Evolutionary conservation across 2,113 vertebrate genomes (phyloP), one percentile per base, ranked within the genome.

Genomic region (Entomyzon cyanotis): DNA sequence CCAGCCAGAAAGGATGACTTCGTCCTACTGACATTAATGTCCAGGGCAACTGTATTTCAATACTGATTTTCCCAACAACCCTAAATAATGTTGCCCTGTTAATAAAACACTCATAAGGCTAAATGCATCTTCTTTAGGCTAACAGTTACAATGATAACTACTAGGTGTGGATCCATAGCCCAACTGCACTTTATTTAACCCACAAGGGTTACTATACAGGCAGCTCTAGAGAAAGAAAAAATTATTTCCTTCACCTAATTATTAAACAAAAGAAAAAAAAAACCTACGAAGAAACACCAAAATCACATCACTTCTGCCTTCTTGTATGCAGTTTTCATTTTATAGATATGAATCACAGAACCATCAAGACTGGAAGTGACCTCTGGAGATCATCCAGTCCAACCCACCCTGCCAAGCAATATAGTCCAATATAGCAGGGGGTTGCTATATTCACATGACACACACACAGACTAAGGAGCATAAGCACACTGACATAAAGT

Each of bases 41-140:
- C 60, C 12, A 16, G 24, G 46, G 23, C 49, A 95, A 93, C 37
- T 46, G 3, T 73, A 82, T 79, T 95, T 94, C 84, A 96, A 46
- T 83, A 97, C 63, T 81, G 91, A 97, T 96, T 98, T 97, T 87
- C 70, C 68, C 84, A 88, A 89, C 46, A 90, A 44, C 22, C 31
- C 37, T 91, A 96, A 96, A 93, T 92, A 97, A 88, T 30, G 5
- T 8, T 91, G 50, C 90, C 58, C 37, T 89, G 78, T 86, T 96
- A 96, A 96, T 92, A 96, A 95, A 23, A 73, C 52, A 71, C 69
- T 84, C 41, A 30, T 84, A 53, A 95, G 73, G 70, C 9, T 76
- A 88, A 94, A 84, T 31, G 12, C 50, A 91, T 89, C 69, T 49
- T 77, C 83, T 87, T 93, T 56, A 95, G 60, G 33, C 46, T 95